Evolutionary conservation across 2,113 vertebrate species (phyloP).

Genomic region (Trogon melanurus): DNA sequence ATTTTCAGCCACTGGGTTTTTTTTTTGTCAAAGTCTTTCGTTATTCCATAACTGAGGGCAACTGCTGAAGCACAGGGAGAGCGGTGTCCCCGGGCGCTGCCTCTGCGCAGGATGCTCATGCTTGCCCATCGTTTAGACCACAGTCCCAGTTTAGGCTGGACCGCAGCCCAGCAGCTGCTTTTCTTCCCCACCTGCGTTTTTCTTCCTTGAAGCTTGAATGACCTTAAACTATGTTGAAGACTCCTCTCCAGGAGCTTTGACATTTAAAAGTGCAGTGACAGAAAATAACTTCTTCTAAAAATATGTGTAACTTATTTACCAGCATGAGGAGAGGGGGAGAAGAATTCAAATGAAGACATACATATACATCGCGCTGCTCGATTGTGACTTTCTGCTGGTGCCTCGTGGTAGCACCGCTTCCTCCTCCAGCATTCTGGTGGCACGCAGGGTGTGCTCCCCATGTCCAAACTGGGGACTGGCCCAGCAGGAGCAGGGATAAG

Average conservation of each 20-base stretch:
- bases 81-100: not conserved
- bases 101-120: fast-evolving
- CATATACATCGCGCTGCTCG: not conserved
- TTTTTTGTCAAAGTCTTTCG: not conserved
- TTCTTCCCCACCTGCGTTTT: not conserved
- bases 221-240: constrained; percentile 48
- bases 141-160: not conserved
- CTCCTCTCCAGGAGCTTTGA: constrained; percentile 54
- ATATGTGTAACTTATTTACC: constrained; percentile 62
- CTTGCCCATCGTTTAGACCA: not conserved
- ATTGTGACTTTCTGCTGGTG: not conserved
- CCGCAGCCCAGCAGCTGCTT: not conserved
- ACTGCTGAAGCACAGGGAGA: not conserved
- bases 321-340: not conserved
- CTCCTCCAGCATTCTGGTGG: not conserved
- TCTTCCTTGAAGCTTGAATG: constrained; percentile 44
- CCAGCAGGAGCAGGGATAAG: not conserved
- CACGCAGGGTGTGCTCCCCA: not conserved
- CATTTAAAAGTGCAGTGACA: constrained; percentile 61
- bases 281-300: constrained; percentile 67
- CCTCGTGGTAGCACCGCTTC: not conserved
- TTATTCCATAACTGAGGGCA: not conserved
- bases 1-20: not conserved
- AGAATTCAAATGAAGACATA: constrained; percentile 36
- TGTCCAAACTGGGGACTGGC: not conserved